phyloP scores from a whole-genome alignment of 2,113 vertebrate species.

The Nannobrachium achirus region DNA sequence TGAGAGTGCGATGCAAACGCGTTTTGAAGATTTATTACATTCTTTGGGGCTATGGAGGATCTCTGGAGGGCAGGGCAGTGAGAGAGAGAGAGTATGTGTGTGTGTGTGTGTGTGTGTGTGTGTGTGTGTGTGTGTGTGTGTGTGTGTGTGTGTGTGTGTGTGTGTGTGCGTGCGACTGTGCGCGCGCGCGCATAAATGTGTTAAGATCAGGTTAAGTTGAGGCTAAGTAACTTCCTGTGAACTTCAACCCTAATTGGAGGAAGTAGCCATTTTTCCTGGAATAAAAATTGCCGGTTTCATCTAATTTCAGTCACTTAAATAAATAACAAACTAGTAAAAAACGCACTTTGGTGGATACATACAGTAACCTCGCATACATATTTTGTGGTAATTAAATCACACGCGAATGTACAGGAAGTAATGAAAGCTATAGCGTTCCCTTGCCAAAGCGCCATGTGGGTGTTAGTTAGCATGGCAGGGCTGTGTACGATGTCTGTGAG shows the following conservation, averaged over 20 bases:
- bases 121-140: not conserved
- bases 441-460: constrained; percentile 10
- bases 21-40: too few species aligned
- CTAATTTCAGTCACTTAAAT: too few species aligned
- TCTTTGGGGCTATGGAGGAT: constrained; percentile 22
- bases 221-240: constrained; percentile 41
- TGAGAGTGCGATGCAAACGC: too few species aligned
- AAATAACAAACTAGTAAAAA: not conserved
- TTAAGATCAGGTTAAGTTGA: constrained; percentile 49
- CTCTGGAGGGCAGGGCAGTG: constrained; percentile 36
- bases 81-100: not conserved
- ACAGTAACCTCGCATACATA: constrained; percentile 14
- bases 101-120: constrained; percentile 1
- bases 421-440: constrained; percentile 1
- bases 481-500: constrained; percentile 34
- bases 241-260: constrained; percentile 16
- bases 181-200: constrained; percentile 19
- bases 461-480: constrained; percentile 21
- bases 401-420: constrained; percentile 5
- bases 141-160: not conserved
- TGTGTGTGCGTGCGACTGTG: not conserved
- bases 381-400: not conserved
- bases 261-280: not conserved
- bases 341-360: not conserved
- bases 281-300: too few species aligned